Evolutionary conservation across 2,113 vertebrate species (phyloP), one percentile per base, ranked within the genome.

Genomic region (Xenus cinereus): DNA sequence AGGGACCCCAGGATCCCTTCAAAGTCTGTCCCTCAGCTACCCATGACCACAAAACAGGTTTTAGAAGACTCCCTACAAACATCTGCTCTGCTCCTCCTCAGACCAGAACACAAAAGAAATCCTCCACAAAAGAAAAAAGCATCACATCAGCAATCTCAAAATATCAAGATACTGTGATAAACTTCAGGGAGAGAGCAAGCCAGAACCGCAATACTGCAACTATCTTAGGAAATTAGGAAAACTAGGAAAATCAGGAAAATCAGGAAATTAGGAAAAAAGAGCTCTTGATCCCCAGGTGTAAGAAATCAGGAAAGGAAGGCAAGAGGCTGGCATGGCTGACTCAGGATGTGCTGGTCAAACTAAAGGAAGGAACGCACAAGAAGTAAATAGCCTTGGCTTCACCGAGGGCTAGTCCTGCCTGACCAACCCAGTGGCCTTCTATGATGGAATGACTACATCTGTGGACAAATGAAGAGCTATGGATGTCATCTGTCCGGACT

Each of bases 11-110:
- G 19, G 9, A 22, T 71, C 37, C 27, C 41, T 66, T 48, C 21
- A 39, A 56, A 73, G 41, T 9, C 50, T 77, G 50, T 66, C 6
- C 22, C 8, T 50, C 48, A 35, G 35, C 39, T 33, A 67, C 37
- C 21, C 8, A 5, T 51, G 18, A 19, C 17, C 46, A 75, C 0
- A 0, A 28, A 93, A 67, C 3, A 50, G 32, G 4, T 9, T 63
- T 75, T 21, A 75, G 8, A 8, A 28, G 12, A 64, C 45, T 39
- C 39, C 24, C 16, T 57, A 80, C 67, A 33, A 79, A 23, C 28
- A 69, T 33, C 30, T 3, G 7, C 54, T 57, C 15, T 53, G 22
- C 41, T 41, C 32, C 10, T 3, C 27, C 12, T 67, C 6, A 18
- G 53, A 46, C 19, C 15, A 51, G 32, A 81, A 72, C 5, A 13